phyloP scores from a whole-genome alignment of 2,113 vertebrate genomes.

The Heterochromis multidens region DNA sequence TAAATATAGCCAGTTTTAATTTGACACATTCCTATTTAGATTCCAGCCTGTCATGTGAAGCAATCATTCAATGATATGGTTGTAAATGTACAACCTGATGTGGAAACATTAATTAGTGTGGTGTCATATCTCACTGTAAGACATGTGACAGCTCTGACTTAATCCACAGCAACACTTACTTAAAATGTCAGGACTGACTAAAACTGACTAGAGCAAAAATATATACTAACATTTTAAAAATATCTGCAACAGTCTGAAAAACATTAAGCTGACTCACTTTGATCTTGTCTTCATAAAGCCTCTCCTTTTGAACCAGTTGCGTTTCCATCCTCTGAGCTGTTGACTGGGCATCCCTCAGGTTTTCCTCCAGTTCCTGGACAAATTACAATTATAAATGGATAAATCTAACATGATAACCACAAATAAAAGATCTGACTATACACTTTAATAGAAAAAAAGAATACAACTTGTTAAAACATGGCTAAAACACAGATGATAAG shows the following conservation, averaged over 20 bases:
- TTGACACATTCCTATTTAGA: not conserved
- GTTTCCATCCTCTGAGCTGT: slow-evolving; percentile 94
- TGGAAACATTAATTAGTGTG: slow-evolving; percentile 13
- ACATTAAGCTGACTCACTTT: slow-evolving; percentile 76
- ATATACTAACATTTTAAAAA: not conserved
- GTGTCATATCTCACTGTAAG: slow-evolving; percentile 2
- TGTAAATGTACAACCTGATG: slow-evolving; percentile 7
- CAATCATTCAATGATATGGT: not conserved
- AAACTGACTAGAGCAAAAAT: not conserved
- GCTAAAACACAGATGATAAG: not conserved
- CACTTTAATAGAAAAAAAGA: not conserved
- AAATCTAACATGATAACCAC: not conserved
- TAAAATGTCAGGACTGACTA: not conserved
- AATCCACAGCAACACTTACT: not conserved
- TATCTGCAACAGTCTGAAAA: not conserved
- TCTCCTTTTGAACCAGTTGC: slow-evolving; percentile 94
- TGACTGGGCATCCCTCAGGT: slow-evolving; percentile 90
- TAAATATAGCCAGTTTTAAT: not conserved
- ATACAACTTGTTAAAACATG: not conserved
- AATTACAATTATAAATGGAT: not conserved
- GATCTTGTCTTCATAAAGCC: slow-evolving; percentile 95
- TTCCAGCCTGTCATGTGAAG: not conserved
- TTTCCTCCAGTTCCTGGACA: slow-evolving; percentile 93
- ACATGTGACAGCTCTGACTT: slow-evolving; percentile 4
- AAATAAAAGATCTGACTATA: not conserved